Conservation (phyloP, 2,888 invertebrate genomes). For the Erpobdella octoculata region DNA sequence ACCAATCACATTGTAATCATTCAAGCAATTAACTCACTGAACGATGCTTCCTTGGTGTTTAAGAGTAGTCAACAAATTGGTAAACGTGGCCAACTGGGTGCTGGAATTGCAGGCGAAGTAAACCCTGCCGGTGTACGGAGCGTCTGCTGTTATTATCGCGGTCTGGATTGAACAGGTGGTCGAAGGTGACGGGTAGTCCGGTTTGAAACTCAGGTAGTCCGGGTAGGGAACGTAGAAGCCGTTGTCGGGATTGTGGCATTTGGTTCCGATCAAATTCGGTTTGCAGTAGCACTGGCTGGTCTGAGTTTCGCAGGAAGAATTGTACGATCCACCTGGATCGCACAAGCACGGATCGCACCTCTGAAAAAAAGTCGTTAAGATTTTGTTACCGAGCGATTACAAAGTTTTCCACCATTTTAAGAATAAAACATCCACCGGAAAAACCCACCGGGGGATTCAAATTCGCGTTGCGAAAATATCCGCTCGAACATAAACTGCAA, state of each 20-base stretch:
- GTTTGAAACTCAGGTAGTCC: conserved; percentile 33
- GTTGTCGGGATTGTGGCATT: conserved; percentile 27
- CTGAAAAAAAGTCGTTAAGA: conserved; percentile 21
- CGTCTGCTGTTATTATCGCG: conserved; percentile 14
- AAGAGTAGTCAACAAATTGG: neutral
- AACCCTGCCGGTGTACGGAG: conserved; percentile 31
- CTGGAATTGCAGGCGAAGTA: conserved; percentile 26
- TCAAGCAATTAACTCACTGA: conserved; percentile 12
- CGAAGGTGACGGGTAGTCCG: neutral
- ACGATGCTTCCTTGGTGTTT: conserved; percentile 11
- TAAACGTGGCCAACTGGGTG: conserved; percentile 4
- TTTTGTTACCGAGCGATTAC: too few relatives aligned
- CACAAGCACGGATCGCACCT: conserved; percentile 36
- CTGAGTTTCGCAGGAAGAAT: conserved; percentile 31
- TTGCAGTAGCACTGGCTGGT: conserved; percentile 35
- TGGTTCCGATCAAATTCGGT: conserved; percentile 26
- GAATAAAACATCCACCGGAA: neutral
- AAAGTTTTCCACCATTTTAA: too few relatives aligned
- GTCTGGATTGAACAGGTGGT: conserved; percentile 32
- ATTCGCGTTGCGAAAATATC: conserved; percentile 71
- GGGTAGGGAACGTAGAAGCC: conserved; percentile 31
- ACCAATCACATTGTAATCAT: neutral
- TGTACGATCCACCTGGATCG: conserved; percentile 33
- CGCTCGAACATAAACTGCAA: conserved; percentile 85
- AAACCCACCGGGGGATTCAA: neutral